Conservation (phyloP, 2,797 vertebrate species). For the Molossus molossus region DNA sequence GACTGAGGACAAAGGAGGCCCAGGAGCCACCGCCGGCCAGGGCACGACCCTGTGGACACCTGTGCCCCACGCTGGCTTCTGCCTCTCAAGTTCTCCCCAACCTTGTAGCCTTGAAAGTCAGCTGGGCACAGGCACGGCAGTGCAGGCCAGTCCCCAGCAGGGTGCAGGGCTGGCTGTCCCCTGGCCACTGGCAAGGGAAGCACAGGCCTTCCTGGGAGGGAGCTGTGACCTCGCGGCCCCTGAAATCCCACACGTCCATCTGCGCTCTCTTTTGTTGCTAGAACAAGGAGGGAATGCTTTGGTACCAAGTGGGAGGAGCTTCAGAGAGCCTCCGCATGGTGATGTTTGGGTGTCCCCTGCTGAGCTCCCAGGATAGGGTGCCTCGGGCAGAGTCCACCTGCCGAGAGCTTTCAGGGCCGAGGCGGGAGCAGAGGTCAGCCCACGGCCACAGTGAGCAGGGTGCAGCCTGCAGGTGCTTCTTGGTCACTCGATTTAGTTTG, state of each 20-base stretch:
- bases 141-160: background rate
- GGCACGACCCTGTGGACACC: background rate
- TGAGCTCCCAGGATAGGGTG: background rate
- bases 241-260: too few species aligned
- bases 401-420: background rate
- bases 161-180: background rate
- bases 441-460: too few species aligned
- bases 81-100: background rate
- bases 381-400: background rate
- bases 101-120: background rate
- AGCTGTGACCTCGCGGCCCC: too few species aligned
- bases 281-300: background rate
- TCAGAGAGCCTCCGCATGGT: too few species aligned
- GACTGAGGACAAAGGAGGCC: background rate
- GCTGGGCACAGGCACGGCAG: background rate
- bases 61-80: background rate
- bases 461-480: background rate
- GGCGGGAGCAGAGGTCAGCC: background rate
- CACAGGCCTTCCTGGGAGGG: rapidly evolving
- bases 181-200: rapidly evolving
- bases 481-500: rapidly evolving
- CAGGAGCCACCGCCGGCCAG: background rate
- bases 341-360: background rate
- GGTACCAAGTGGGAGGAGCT: background rate
- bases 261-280: background rate